Conservation (phyloP, 1,140 invertebrate genomes). For the Aporrectodea caliginosa region DNA sequence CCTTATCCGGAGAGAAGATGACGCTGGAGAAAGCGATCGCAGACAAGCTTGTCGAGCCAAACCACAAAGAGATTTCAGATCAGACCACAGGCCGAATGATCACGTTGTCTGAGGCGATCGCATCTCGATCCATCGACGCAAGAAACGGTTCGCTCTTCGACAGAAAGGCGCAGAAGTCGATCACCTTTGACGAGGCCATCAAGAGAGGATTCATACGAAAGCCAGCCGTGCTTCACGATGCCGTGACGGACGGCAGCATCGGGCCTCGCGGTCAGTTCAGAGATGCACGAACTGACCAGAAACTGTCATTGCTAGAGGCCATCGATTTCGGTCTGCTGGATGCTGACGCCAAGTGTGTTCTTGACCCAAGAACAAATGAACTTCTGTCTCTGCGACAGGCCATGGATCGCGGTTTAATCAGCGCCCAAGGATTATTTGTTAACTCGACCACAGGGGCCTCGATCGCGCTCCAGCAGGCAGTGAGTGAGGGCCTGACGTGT, state of each 20-base stretch:
- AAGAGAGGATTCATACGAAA: conserved; percentile 74
- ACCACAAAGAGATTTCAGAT: conserved; percentile 73
- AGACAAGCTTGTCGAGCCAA: neutral
- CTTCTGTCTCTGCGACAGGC: conserved; percentile 79
- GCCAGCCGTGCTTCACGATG: conserved; percentile 84
- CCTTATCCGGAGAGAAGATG: conserved; percentile 68
- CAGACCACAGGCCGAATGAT: conserved; percentile 70
- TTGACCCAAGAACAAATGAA: conserved; percentile 69
- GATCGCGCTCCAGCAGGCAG: conserved; percentile 71
- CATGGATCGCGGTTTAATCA: conserved; percentile 71
- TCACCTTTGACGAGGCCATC: conserved; percentile 75
- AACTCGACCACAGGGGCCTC: conserved; percentile 69
- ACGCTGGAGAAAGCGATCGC: conserved; percentile 68
- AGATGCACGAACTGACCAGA: conserved; percentile 71
- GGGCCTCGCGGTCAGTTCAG: conserved; percentile 68
- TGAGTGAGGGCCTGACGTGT: conserved; percentile 79
- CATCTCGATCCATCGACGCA: conserved; percentile 70
- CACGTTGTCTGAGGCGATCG: conserved; percentile 72
- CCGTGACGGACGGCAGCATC: conserved; percentile 54
- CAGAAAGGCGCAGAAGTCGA: conserved; percentile 66
- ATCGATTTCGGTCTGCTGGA: conserved; percentile 80
- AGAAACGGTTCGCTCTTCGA: conserved; percentile 76
- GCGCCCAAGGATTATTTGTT: conserved; percentile 66
- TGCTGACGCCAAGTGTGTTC: conserved; percentile 76
- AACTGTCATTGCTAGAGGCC: conserved; percentile 76